Percentiles rank a stretch among this genome's conserved stretches.
These are phyloP conservation scores for Aegithalos caudatus DNA, from an alignment of 2,113 vertebrate species.

Conservation along the genomic window DNA sequence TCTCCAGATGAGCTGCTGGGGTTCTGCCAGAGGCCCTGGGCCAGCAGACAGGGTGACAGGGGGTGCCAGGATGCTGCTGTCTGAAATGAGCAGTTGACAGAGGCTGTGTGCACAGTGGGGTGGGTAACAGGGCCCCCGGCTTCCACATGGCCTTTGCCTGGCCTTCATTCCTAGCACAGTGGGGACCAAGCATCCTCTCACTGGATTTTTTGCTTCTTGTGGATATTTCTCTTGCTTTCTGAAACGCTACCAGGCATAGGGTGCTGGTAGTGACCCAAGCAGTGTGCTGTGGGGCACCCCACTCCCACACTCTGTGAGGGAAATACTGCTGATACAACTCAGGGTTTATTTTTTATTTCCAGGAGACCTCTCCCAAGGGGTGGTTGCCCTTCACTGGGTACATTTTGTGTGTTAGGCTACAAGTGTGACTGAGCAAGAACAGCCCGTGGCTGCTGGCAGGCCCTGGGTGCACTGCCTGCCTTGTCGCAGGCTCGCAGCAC, in stretches of 20 bases:
- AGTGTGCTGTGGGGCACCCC: not conserved
- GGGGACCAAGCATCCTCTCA: not conserved
- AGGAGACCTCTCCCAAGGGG: not conserved
- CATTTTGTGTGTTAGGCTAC: not conserved
- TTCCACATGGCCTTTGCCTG: not conserved
- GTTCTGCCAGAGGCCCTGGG: not conserved
- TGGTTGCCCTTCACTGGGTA: not conserved
- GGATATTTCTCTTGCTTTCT: not conserved
- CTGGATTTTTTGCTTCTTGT: not conserved
- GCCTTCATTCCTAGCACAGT: not conserved
- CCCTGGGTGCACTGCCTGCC: not conserved
- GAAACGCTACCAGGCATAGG: not conserved
- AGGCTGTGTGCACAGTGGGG: not conserved
- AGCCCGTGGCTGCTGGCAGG: slow-evolving; percentile 1
- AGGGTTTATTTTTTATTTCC: not conserved
- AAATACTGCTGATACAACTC: fast-evolving
- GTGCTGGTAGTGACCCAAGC: fast-evolving
- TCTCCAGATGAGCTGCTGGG: not conserved
- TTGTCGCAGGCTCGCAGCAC: not conserved
- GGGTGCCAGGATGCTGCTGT: not conserved
- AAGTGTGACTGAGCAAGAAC: slow-evolving; percentile 19
- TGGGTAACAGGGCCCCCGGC: fast-evolving
- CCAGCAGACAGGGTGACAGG: fast-evolving
- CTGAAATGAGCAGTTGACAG: not conserved
- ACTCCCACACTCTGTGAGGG: not conserved